phyloP scores from a whole-genome alignment of 2,888 invertebrate genomes.

The Limnephilus lunatus region DNA sequence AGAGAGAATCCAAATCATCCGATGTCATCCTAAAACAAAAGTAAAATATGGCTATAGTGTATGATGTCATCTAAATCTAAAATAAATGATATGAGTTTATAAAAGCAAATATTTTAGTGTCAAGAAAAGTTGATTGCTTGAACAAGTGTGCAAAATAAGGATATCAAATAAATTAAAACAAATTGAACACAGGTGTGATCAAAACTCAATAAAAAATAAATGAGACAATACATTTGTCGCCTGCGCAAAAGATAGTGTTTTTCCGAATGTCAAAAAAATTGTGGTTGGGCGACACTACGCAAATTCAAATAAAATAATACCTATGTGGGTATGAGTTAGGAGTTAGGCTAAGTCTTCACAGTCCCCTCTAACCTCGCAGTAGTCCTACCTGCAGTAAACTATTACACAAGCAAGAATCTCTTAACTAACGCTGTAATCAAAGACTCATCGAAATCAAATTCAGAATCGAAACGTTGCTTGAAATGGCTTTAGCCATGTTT shows the following conservation, averaged over 20 bases:
- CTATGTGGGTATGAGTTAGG: too few relatives aligned
- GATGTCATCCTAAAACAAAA: slow-evolving; percentile 55
- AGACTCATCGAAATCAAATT: too few relatives aligned
- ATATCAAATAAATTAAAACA: not conserved
- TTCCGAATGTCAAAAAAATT: not conserved
- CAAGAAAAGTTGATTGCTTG: not conserved
- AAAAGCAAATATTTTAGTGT: not conserved
- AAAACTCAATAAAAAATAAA: not conserved
- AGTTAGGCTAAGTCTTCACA: too few relatives aligned
- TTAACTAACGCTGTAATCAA: too few relatives aligned
- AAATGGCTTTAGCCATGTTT: too few relatives aligned
- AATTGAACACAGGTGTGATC: not conserved
- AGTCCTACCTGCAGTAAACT: too few relatives aligned
- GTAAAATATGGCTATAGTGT: not conserved
- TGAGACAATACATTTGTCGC: not conserved
- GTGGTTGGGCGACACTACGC: not conserved
- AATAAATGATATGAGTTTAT: not conserved
- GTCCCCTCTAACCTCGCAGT: too few relatives aligned
- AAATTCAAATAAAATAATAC: not conserved
- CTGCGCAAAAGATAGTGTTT: not conserved
- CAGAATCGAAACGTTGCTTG: too few relatives aligned
- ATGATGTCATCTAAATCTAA: not conserved
- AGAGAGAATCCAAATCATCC: slow-evolving; percentile 57
- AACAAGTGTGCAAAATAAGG: not conserved
- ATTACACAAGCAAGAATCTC: too few relatives aligned